These are phyloP conservation scores for Melanotaenia boesemani DNA, from an alignment of 2,797 vertebrate species.

Conservation along the genomic window DNA sequence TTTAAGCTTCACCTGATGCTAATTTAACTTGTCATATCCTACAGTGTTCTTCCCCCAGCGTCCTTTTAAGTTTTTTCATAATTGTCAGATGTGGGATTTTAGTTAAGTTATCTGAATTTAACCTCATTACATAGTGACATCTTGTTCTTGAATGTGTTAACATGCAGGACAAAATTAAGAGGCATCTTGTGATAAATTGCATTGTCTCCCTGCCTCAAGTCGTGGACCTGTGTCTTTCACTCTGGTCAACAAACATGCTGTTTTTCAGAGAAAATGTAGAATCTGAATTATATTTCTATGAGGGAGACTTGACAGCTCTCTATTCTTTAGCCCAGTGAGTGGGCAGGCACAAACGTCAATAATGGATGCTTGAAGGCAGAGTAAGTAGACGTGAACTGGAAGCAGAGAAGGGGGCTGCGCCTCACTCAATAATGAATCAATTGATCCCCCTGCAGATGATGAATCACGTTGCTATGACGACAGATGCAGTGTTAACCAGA, in stretches of 20 bases:
- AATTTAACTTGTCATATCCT: constrained; percentile 60
- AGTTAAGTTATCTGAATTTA: background rate
- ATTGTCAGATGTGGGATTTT: constrained; percentile 27
- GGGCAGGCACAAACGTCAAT: constrained; percentile 72
- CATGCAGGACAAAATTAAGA: constrained; percentile 1
- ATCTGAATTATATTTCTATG: constrained; percentile 53
- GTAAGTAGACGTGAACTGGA: constrained; percentile 79
- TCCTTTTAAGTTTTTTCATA: constrained; percentile 11
- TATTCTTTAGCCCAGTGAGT: constrained; percentile 70
- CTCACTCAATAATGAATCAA: constrained; percentile 84
- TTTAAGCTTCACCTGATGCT: constrained; percentile 45
- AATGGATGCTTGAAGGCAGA: constrained; percentile 78
- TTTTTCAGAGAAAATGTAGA: constrained; percentile 39
- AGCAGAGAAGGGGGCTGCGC: constrained; percentile 75
- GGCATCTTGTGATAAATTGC: constrained; percentile 26
- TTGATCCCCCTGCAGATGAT: constrained; percentile 81
- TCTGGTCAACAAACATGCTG: constrained; percentile 21
- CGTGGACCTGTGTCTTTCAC: constrained; percentile 4
- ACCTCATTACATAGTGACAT: constrained; percentile 9
- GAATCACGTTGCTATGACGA: constrained; percentile 80
- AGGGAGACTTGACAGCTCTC: constrained; percentile 59
- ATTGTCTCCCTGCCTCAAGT: constrained; percentile 8
- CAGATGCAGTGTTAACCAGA: constrained; percentile 74
- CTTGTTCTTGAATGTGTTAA: background rate
- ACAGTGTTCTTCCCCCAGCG: constrained; percentile 33